Evolutionary conservation across 2,113 vertebrate species (phyloP), one percentile per base, ranked within the genome.

Genomic region (Periophthalmus modestus): DNA sequence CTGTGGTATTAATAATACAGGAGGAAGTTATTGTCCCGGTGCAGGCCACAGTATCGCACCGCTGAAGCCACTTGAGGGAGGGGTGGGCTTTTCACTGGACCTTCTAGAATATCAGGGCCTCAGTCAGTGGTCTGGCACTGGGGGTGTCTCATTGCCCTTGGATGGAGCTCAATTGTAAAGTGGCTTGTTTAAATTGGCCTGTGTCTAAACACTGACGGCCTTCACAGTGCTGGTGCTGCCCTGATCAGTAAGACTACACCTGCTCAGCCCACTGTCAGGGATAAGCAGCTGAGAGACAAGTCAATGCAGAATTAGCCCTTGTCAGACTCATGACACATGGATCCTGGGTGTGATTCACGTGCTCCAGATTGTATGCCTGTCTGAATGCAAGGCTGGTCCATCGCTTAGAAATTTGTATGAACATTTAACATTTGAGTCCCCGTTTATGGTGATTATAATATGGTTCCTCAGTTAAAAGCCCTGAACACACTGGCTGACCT

Each of bases 11-110:
- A 94, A 95, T 95, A 94, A 95, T 95, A 94, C 86, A 95, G 91
- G 92, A 93, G 93, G 91, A 94, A 89, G 91, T 94, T 94, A 93
- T 95, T 95, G 93, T 95, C 91, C 88, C 78, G 68, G 82, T 81
- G 86, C 85, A 85, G 80, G 87, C 82, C 85, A 85, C 83, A 87
- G 89, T 89, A 85, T 92, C 85, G 82, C 85, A 88, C 89, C 85
- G 90, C 81, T 86, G 80, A 91, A 86, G 81, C 71, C 66, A 73
- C 75, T 70, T 80, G 86, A 85, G 78, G 78, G 84, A 78, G 70
- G 81, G 74, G 81, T 67, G 79, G 87, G 84, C 80, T 91, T 94
- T 93, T 94, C 92, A 94, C 90, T 87, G 36, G 28, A 72, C 65
- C 84, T 61, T 89, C 93, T 95, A 81, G 66, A 81, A 90, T 94